These are phyloP conservation scores for Podiceps cristatus DNA, from an alignment of 2,113 vertebrate species.

Conservation along the genomic window DNA sequence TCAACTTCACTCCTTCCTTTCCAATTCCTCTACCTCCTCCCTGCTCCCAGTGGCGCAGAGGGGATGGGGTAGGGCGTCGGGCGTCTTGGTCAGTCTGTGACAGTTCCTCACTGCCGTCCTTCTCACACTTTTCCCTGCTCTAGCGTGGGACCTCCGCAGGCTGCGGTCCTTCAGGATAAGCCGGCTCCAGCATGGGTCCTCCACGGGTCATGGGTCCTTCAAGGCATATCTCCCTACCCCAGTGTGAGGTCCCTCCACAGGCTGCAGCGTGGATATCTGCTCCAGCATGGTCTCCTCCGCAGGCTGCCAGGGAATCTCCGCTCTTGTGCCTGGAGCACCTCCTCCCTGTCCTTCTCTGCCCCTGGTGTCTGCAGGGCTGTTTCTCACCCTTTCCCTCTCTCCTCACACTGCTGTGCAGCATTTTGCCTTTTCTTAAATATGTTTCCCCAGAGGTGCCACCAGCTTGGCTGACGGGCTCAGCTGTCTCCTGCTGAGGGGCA, in stretches of 20 bases:
- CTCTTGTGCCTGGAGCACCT: background rate
- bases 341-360: background rate
- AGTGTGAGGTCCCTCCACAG: background rate
- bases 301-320: background rate
- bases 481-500: background rate
- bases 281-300: background rate
- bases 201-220: background rate
- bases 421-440: background rate
- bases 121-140: background rate
- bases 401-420: background rate
- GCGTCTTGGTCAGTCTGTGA: background rate
- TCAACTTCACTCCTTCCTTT: background rate
- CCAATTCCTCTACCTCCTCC: background rate
- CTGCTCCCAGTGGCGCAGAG: background rate
- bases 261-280: background rate
- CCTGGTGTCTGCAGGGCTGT: background rate
- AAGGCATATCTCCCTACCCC: background rate
- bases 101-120: background rate
- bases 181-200: background rate
- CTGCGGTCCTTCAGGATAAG: background rate
- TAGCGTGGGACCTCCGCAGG: background rate
- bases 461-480: background rate
- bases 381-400: background rate
- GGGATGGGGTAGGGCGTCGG: too few species aligned
- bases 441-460: background rate